Evolutionary conservation across 2,888 invertebrate species (phyloP).

Genomic region (Pterostichus madidus): DNA sequence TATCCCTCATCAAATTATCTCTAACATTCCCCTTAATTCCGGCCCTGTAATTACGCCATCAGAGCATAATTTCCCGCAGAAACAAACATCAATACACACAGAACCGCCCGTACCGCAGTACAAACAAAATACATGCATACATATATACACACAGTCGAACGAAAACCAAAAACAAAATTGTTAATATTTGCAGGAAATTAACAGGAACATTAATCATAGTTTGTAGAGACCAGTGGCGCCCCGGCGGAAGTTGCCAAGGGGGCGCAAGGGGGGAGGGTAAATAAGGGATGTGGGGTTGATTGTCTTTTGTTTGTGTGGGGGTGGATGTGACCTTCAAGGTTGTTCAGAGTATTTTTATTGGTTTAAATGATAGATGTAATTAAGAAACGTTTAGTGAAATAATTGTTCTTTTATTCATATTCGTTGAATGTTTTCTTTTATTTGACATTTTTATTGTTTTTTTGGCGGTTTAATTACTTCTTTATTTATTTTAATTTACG

Average conservation of each 20-base stretch:
- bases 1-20: neutral
- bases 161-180: constrained; percentile 35
- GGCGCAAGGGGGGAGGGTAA: neutral
- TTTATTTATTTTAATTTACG: neutral
- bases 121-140: constrained; percentile 1
- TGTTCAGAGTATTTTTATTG: neutral
- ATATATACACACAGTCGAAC: constrained; percentile 6
- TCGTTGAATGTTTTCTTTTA: too few relatives aligned
- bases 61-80: constrained; percentile 21
- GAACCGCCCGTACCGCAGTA: constrained; percentile 4
- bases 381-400: neutral
- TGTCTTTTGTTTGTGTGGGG: constrained; percentile 32
- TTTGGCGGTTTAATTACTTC: neutral
- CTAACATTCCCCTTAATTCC: neutral
- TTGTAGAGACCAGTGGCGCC: constrained; percentile 14
- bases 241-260: constrained; percentile 20
- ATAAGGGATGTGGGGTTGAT: constrained; percentile 5
- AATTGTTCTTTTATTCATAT: too few relatives aligned
- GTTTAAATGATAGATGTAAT: neutral
- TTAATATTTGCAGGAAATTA: constrained; percentile 60
- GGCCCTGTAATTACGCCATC: constrained; percentile 46
- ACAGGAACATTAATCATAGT: constrained; percentile 52
- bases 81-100: constrained; percentile 43
- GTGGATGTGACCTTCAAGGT: neutral
- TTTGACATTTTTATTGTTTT: too few relatives aligned